Evolutionary conservation across 2,797 vertebrate genomes (phyloP).

Genomic region (Tokudaia tokunoshimensis): DNA sequence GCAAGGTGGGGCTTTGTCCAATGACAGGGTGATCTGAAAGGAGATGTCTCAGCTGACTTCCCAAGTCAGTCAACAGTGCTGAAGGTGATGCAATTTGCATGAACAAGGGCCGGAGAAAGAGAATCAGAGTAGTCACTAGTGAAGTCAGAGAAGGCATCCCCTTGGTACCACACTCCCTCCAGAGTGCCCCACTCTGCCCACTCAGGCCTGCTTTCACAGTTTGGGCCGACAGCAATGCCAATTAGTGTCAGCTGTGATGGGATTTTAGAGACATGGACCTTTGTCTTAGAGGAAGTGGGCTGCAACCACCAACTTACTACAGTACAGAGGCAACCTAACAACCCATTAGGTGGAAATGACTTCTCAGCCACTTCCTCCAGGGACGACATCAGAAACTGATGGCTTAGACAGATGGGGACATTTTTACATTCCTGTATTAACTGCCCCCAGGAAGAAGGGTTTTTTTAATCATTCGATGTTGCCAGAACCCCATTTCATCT

Average conservation of each 20-base stretch:
- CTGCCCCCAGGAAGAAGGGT: constrained; percentile 62
- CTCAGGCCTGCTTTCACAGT: constrained; percentile 54
- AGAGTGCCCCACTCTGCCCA: background rate
- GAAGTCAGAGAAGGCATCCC: background rate
- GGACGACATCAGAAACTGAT: constrained; percentile 77
- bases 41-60: background rate
- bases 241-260: constrained; percentile 80
- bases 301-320: constrained; percentile 82
- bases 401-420: constrained; percentile 76
- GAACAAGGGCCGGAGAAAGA: background rate
- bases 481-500: constrained; percentile 28
- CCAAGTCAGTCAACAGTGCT: background rate
- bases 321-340: constrained; percentile 79
- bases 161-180: background rate
- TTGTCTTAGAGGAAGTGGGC: constrained; percentile 81
- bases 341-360: constrained; percentile 84
- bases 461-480: constrained; percentile 67
- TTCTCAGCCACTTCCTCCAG: constrained; percentile 82
- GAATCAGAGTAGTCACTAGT: constrained; percentile 1
- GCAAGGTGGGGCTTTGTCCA: background rate
- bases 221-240: constrained; percentile 55
- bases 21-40: background rate
- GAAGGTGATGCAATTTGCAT: constrained; percentile 9
- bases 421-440: constrained; percentile 78
- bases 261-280: constrained; percentile 71